phyloP scores from a whole-genome alignment of 2,797 vertebrate genomes.

The Myiotriccus ornatus region DNA sequence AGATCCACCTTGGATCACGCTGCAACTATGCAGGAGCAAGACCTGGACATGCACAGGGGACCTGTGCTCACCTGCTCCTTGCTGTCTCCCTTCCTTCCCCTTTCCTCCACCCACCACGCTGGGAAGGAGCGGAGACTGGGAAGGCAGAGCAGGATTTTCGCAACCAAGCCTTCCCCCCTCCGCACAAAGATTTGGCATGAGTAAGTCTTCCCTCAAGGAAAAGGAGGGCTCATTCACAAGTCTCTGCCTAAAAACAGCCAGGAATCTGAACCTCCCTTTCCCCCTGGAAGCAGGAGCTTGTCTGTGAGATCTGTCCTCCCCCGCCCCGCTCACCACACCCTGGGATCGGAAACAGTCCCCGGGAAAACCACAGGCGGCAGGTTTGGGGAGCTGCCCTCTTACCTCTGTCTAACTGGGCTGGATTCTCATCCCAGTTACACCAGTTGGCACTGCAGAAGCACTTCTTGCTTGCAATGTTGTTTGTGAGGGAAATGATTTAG shows the following conservation, averaged over 20 bases:
- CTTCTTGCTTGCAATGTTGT: fast-evolving
- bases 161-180: not conserved
- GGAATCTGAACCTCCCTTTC: not conserved
- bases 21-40: not conserved
- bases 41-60: fast-evolving
- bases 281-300: not conserved
- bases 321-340: not conserved
- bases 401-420: fast-evolving
- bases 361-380: not conserved
- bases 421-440: not conserved
- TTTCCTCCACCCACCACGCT: fast-evolving
- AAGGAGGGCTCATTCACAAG: not conserved
- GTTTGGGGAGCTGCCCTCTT: not conserved
- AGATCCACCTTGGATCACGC: not conserved
- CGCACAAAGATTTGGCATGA: fast-evolving
- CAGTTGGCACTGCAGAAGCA: not conserved
- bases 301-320: not conserved
- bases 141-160: not conserved
- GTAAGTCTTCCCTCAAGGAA: not conserved
- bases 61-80: not conserved
- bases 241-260: not conserved
- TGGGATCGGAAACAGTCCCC: not conserved
- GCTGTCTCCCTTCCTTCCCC: not conserved
- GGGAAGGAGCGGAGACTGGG: not conserved
- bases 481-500: not conserved